A percentile compares a stretch with the other conserved stretches of the same genome.
Evolutionary conservation across 2,797 vertebrate genomes (phyloP).

Genomic region (Xerus rutilus): DNA sequence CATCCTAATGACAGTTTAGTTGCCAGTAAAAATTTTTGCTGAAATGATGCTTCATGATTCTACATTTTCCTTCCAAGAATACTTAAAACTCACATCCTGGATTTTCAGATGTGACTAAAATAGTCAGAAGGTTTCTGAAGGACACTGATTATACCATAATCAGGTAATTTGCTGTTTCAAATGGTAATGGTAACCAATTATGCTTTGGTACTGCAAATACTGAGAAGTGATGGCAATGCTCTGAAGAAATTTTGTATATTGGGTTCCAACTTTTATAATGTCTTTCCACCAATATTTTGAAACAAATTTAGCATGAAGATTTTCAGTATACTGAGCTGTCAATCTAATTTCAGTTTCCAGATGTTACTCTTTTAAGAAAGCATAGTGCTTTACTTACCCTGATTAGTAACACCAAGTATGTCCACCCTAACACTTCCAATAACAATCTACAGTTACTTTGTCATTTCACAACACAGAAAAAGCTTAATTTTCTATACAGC

Average conservation of each 20-base stretch:
- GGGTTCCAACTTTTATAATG: slow-evolving; percentile 44
- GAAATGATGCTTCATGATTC: slow-evolving; percentile 59
- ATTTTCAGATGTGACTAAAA: slow-evolving; percentile 66
- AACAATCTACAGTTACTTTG: slow-evolving; percentile 53
- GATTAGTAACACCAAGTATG: slow-evolving; percentile 54
- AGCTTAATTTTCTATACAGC: slow-evolving; percentile 59
- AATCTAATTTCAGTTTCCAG: slow-evolving; percentile 37
- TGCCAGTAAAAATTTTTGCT: slow-evolving; percentile 41
- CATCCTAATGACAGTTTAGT: slow-evolving; percentile 60
- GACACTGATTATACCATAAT: not conserved
- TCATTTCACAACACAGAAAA: slow-evolving; percentile 68
- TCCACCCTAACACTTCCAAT: slow-evolving; percentile 44
- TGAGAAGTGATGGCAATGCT: slow-evolving; percentile 43
- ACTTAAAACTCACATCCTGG: slow-evolving; percentile 46
- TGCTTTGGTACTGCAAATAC: slow-evolving; percentile 37
- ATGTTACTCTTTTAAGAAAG: slow-evolving; percentile 60
- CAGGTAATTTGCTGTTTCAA: slow-evolving; percentile 66
- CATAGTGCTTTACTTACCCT: slow-evolving; percentile 39
- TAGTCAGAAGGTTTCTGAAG: slow-evolving; percentile 55
- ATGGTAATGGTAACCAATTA: slow-evolving; percentile 59
- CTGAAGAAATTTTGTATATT: slow-evolving; percentile 23
- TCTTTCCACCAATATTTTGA: slow-evolving; percentile 70
- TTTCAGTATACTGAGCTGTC: slow-evolving; percentile 49
- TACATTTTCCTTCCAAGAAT: slow-evolving; percentile 48
- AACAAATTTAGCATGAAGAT: slow-evolving; percentile 67